Evolutionary conservation across 1,140 invertebrate genomes (phyloP).

Genomic region (Bombyx mori): DNA sequence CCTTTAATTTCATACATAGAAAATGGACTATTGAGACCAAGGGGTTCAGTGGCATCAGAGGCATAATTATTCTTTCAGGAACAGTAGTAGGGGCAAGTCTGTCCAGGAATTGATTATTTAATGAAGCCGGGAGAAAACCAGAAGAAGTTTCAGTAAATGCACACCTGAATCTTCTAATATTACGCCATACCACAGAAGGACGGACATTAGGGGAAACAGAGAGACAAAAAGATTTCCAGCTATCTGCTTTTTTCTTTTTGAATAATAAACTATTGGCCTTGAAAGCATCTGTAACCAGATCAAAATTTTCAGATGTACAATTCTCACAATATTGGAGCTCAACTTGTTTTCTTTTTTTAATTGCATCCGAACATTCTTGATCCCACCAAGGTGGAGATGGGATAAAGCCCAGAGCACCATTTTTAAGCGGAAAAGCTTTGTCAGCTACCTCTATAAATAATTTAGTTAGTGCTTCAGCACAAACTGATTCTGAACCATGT

Average conservation of each 20-base stretch:
- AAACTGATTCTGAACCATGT: too few relatives aligned
- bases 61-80: background rate
- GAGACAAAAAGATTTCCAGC: background rate
- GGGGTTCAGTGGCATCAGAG: background rate
- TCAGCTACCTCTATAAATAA: too few relatives aligned
- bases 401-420: too few relatives aligned
- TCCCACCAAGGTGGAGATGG: conserved; percentile 16
- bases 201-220: background rate
- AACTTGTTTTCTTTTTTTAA: conserved; percentile 13
- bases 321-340: conserved; percentile 5
- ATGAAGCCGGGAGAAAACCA: background rate
- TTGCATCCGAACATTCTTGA: conserved; percentile 13
- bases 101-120: background rate
- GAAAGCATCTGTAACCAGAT: background rate
- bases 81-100: conserved; percentile 9
- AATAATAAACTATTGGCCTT: background rate
- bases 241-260: conserved; percentile 4
- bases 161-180: background rate
- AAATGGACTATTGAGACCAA: conserved; percentile 9
- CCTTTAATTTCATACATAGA: conserved; percentile 10
- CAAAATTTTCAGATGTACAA: conserved; percentile 1
- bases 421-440: too few relatives aligned
- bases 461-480: too few relatives aligned
- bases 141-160: background rate
- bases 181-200: conserved; percentile 2